Conservation (phyloP, 2,888 invertebrate species). For the Caenorhabditis drosophilae region DNA sequence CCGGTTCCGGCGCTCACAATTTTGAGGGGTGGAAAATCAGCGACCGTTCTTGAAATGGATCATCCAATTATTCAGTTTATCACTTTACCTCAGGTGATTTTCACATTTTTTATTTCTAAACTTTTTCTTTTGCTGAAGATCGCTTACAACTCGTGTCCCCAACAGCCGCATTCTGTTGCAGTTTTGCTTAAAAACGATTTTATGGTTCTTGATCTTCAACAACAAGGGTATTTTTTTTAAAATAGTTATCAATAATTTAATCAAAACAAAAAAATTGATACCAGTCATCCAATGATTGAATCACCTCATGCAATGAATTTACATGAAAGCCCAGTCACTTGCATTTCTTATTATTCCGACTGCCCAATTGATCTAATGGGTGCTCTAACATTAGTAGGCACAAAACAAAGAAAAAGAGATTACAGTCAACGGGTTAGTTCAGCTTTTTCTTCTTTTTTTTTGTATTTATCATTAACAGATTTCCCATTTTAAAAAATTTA, state of each 20-base stretch:
- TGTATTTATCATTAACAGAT: too few relatives aligned
- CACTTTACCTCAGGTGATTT: constrained; percentile 74
- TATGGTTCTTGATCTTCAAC: constrained; percentile 93
- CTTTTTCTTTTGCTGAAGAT: background rate
- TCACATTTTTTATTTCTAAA: background rate
- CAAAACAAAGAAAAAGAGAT: constrained; percentile 75
- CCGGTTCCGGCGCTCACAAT: constrained; percentile 72
- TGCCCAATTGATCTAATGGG: constrained; percentile 97
- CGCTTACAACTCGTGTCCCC: constrained; percentile 75
- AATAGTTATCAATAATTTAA: background rate
- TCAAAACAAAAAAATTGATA: too few relatives aligned
- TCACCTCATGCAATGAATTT: constrained; percentile 99
- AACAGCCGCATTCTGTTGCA: constrained; percentile 96
- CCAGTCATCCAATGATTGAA: constrained; percentile 91
- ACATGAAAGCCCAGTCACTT: constrained; percentile 97
- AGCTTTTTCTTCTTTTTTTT: background rate
- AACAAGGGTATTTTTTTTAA: constrained; percentile 76
- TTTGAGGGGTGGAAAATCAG: constrained; percentile 58
- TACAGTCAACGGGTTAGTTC: constrained; percentile 60
- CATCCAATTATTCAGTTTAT: constrained; percentile 96
- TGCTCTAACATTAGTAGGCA: constrained; percentile 91
- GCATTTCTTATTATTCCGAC: constrained; percentile 94
- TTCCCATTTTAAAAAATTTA: too few relatives aligned
- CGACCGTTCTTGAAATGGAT: constrained; percentile 94
- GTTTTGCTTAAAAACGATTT: constrained; percentile 96